Evolutionary conservation across 2,797 vertebrate species (phyloP), one percentile per base, ranked within the genome.

Genomic region (Mormyrops boulengeri): DNA sequence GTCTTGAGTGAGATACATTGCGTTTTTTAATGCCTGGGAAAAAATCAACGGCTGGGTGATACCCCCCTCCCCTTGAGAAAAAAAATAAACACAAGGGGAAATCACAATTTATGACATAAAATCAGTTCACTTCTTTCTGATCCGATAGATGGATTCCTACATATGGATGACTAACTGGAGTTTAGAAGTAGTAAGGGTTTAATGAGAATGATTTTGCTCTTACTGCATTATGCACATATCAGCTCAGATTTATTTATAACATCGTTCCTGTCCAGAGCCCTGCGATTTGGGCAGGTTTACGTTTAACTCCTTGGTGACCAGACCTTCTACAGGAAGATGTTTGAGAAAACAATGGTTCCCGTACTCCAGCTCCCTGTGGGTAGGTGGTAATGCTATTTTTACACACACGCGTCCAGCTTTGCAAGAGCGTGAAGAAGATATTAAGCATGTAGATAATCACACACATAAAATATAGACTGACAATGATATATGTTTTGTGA

Each of bases 181-280:
- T 92, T 94, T 94, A 93, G 94, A 95, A 95, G 95, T 95, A 96
- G 95, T 95, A 95, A 95, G 94, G 92, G 93, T 94, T 94, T 93
- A 92, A 94, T 93, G 92, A 95, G 90, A 93, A 93, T 93, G 93
- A 94, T 94, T 93, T 94, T 94, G 92, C 92, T 93, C 93, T 92
- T 94, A 93, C 93, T 94, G 94, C 93, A 93, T 93, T 93, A 93
- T 93, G 91, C 17, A 22, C 90, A 93, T 90, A 91, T 91, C 90
- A 93, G 93, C 91, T 93, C 93, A 90, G 86, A 89, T 89, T 89
- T 90, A 92, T 91, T 92, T 92, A 91, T 94, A 93, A 93, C 93
- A 91, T 90, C 93, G 91, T 93, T 91, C 89, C 94, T 94, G 92
- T 92, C 94, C 94, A 94, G 57, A 93, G 94, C 93, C 93, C 93